Evolutionary conservation across 2,113 vertebrate species (phyloP).

Genomic region (Salvelinus alpinus): DNA sequence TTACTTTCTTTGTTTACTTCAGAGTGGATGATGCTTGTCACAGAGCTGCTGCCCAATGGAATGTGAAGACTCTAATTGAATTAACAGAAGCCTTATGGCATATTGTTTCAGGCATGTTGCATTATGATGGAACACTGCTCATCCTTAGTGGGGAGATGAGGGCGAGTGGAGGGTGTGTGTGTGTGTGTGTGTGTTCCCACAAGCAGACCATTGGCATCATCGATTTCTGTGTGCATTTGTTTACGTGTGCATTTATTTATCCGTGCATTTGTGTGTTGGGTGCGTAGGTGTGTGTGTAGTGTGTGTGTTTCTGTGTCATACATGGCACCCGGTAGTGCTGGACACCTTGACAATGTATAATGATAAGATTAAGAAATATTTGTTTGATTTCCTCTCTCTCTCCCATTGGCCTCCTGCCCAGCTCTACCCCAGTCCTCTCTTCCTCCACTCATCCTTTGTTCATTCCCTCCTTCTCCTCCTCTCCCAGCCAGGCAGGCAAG

Average conservation of each 20-base stretch:
- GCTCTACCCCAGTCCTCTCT: background rate
- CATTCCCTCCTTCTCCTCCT: background rate
- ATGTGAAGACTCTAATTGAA: slow-evolving; percentile 1
- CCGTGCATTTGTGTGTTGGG: no score
- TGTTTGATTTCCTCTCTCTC: background rate
- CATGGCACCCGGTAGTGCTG: background rate
- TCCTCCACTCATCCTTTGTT: background rate
- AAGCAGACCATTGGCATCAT: no score
- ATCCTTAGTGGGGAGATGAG: background rate
- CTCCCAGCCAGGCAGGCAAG: background rate
- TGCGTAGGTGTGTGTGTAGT: background rate
- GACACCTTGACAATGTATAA: no score
- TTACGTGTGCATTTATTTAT: no score
- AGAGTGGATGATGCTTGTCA: background rate
- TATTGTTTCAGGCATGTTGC: background rate
- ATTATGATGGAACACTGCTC: slow-evolving; percentile 1
- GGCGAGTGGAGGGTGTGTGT: background rate
- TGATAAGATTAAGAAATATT: background rate
- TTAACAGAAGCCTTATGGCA: background rate
- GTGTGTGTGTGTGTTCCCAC: slow-evolving; percentile 4
- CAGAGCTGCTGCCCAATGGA: background rate
- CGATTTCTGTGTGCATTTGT: no score
- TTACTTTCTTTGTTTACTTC: background rate
- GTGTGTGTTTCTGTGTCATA: background rate
- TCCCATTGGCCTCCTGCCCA: background rate